Evolutionary conservation across 2,888 invertebrate species (phyloP).

Genomic region (Julus scanicus): DNA sequence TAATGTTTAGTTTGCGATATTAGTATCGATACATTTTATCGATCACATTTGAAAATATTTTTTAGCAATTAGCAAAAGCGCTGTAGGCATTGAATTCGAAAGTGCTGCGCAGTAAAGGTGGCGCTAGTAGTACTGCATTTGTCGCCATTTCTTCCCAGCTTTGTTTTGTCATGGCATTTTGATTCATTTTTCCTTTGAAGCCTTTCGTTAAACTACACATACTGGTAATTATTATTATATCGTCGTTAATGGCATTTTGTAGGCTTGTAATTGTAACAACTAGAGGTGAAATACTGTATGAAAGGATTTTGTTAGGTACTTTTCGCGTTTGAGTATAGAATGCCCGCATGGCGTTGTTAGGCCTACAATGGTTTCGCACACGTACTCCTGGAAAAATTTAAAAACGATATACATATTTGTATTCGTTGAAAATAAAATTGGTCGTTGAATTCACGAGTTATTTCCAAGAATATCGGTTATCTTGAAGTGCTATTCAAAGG

Average conservation of each 20-base stretch:
- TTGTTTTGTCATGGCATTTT: background rate
- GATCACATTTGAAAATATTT: no score
- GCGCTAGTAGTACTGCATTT: background rate
- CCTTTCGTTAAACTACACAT: background rate
- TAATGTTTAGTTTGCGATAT: no score
- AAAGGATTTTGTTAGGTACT: background rate
- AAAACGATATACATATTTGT: background rate
- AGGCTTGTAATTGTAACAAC: background rate
- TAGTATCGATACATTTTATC: no score
- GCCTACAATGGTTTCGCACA: background rate
- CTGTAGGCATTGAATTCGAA: background rate
- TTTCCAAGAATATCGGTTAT: no score
- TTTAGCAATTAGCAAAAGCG: background rate
- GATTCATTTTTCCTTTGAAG: background rate
- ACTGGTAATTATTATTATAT: background rate
- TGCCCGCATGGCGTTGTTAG: slow-evolving; percentile 40
- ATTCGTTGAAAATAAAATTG: background rate
- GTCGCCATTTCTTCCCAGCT: background rate
- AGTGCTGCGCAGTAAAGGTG: background rate
- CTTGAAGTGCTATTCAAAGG: no score
- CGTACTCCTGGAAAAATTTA: background rate
- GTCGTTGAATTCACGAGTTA: no score
- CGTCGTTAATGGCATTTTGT: background rate
- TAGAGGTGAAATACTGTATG: background rate
- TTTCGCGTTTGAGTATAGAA: background rate